A percentile compares a stretch with the other conserved stretches of the same genome.
Evolutionary conservation across 2,888 invertebrate species (phyloP).

Genomic region (Heliconius aoede): DNA sequence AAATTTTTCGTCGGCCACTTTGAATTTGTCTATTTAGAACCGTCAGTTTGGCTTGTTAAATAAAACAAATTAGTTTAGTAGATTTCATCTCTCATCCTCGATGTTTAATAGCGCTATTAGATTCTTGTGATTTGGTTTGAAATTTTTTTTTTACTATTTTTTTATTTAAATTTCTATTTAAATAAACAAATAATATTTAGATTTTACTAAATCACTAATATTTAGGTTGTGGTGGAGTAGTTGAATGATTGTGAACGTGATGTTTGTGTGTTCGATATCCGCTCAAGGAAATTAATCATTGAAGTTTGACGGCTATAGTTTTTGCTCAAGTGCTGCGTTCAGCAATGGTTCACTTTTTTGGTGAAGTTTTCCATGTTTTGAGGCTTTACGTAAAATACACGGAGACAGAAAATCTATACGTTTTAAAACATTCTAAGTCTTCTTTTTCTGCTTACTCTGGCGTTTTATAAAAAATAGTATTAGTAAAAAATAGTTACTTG

Average conservation of each 20-base stretch:
- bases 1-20: slow-evolving; percentile 16
- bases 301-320: not conserved
- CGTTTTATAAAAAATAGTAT: not conserved
- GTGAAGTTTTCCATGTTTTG: no score
- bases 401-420: not conserved
- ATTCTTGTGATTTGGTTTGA: not conserved
- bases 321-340: not conserved
- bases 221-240: not conserved
- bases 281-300: not conserved
- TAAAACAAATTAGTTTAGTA: slow-evolving; percentile 15
- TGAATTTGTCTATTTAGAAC: not conserved
- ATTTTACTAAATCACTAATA: no score
- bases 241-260: not conserved
- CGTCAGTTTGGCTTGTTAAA: slow-evolving; percentile 13
- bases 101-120: not conserved
- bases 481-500: not conserved
- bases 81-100: not conserved
- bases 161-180: no score
- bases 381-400: no score
- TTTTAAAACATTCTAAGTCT: no score
- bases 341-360: no score
- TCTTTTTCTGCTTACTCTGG: no score
- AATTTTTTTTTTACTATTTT: not conserved
- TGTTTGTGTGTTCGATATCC: not conserved
- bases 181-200: no score